Percentiles rank a stretch among this genome's conserved stretches.
Evolutionary conservation across 2,797 vertebrate species (phyloP).

Genomic region (Acridotheres tristis): DNA sequence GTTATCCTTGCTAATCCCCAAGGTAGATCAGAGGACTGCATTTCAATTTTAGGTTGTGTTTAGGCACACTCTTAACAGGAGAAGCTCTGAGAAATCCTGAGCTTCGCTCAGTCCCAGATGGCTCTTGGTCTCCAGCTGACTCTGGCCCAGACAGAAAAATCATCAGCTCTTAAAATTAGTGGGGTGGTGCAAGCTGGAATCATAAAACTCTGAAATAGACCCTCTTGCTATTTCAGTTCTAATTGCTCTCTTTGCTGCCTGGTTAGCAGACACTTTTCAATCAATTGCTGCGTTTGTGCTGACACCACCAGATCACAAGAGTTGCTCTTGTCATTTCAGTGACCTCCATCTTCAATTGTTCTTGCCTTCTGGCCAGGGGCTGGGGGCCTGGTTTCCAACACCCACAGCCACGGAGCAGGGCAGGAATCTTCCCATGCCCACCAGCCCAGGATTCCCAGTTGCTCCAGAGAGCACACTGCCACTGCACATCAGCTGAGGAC

Average conservation of each 20-base stretch:
- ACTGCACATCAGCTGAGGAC: background rate
- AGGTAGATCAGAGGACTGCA: background rate
- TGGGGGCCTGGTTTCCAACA: background rate
- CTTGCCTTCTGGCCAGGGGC: background rate
- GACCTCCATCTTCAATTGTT: conserved; percentile 25
- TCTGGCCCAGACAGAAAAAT: background rate
- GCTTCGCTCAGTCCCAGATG: background rate
- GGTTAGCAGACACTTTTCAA: conserved; percentile 46
- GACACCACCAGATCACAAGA: background rate
- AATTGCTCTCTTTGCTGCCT: conserved; percentile 5
- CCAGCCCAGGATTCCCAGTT: background rate
- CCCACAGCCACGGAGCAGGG: background rate
- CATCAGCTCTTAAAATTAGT: background rate
- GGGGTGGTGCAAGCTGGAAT: background rate
- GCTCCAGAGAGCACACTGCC: background rate
- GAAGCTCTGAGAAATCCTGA: background rate
- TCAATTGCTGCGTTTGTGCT: conserved; percentile 27
- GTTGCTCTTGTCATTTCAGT: conserved; percentile 29
- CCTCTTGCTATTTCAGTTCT: conserved; percentile 26
- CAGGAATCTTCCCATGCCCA: background rate
- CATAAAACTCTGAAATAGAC: conserved; percentile 18
- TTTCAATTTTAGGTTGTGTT: background rate
- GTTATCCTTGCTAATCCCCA: background rate
- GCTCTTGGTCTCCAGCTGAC: background rate
- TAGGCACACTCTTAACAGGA: background rate